Conservation (phyloP, 2,888 invertebrate genomes). For the Calliopum simillimum region DNA sequence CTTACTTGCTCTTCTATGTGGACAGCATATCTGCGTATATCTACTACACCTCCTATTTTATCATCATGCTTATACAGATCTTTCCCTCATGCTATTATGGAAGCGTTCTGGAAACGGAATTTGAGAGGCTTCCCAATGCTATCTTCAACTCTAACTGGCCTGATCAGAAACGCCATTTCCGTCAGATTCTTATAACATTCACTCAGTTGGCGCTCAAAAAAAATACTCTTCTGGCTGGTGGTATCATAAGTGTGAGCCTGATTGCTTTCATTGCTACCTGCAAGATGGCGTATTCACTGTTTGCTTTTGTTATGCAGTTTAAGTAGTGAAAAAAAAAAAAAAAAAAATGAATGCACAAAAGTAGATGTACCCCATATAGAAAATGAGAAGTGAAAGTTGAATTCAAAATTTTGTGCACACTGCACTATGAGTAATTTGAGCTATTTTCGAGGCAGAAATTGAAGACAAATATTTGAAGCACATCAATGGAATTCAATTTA, state of each 20-base stretch:
- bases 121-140: constrained; percentile 41
- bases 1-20: constrained; percentile 42
- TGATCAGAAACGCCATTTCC: constrained; percentile 37
- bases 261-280: constrained; percentile 46
- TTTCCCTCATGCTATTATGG: constrained; percentile 48
- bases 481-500: too few species aligned
- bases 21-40: constrained; percentile 38
- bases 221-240: constrained; percentile 42
- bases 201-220: constrained; percentile 37
- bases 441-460: too few species aligned
- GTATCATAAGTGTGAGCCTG: constrained; percentile 44
- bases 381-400: too few species aligned
- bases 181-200: constrained; percentile 40
- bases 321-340: constrained; percentile 33
- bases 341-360: too few species aligned
- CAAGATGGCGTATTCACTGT: constrained; percentile 46
- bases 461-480: too few species aligned
- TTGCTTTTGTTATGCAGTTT: constrained; percentile 42
- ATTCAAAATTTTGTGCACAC: too few species aligned
- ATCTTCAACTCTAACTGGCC: constrained; percentile 48
- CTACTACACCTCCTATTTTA: constrained; percentile 15
- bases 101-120: constrained; percentile 43
- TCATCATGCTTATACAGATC: constrained; percentile 40
- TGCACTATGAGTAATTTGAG: too few species aligned
- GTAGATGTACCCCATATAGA: too few species aligned